Evolutionary conservation across 2,113 vertebrate species (phyloP), one percentile per base, ranked within the genome.

Genomic region (Salvelinus alpinus): DNA sequence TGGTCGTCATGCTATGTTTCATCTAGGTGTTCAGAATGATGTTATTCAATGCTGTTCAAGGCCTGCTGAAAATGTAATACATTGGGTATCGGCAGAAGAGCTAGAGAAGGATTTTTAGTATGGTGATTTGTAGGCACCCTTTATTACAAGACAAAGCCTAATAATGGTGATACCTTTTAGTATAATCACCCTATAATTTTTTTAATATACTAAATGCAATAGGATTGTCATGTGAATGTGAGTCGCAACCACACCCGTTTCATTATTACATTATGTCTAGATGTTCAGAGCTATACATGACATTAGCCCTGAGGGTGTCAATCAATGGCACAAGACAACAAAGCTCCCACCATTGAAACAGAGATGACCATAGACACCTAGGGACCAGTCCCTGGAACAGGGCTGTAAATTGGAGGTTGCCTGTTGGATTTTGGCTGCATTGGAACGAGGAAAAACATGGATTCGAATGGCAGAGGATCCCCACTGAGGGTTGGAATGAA

Each of bases 361-460:
- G 64, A 85, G 82, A 78, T 86, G 84, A 80, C 83, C 64, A 11
- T 73, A 85, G 67, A 73, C 83, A 84, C 78, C 78, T 75, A 81
- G 83, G 80, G 78, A 86, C 81, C 77, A 77, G 79, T 71, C 22
- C 13, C 70, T 75, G 57, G 76, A 66, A 80, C 74, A 64, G 74
- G 59, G 67, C 13, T 72, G 75, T 75, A 82, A 70, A 79, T 67
- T 81, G 73, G 77, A 79, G 74, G 70, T n/a, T 70, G 38, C 24
- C 68, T 70, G 38, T 78, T 88, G 72, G 79, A 82, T 72, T 87
- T 89, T 82, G 78, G 86, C 80, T 86, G 78, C 85, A 86, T 77
- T 83, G 83, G 81, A 84, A 57, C 80, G 76, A 79, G 71, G 78
- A 80, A 89, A 86, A 89, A 88, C 71, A 25, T 68, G 79, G 72